Percentiles rank a stretch among this genome's conserved stretches.
Evolutionary conservation across 2,797 vertebrate genomes (phyloP).

Genomic region (Helicolenus hilgendorfi): DNA sequence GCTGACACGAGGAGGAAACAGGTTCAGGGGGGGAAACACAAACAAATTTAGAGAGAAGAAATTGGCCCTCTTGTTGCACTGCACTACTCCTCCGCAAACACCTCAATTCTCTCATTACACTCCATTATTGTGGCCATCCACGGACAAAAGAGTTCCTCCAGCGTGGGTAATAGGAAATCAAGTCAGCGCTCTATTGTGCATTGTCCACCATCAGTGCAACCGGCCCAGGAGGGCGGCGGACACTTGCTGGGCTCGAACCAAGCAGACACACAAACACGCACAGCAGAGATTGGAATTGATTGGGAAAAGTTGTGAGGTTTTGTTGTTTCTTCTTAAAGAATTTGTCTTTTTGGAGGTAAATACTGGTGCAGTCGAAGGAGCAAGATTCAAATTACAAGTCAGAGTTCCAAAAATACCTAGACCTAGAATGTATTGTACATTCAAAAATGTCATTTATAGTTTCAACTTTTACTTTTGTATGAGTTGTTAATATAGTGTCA

Average conservation of each 20-base stretch:
- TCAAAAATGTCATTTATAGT: not conserved
- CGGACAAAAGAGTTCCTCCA: constrained; percentile 70
- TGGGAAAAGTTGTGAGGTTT: not conserved
- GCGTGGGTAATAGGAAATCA: constrained; percentile 76
- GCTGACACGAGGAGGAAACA: constrained; percentile 54
- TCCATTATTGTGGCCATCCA: constrained; percentile 69
- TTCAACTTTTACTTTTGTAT: not conserved
- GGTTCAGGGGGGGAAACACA: constrained; percentile 47
- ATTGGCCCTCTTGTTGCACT: constrained; percentile 65
- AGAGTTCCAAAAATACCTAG: not conserved
- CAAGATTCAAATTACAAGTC: not conserved
- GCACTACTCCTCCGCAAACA: constrained; percentile 66
- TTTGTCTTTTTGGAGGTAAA: not conserved
- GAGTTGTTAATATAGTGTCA: not conserved
- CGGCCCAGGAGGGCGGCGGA: not conserved
- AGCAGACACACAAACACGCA: not conserved
- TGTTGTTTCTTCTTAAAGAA: not conserved
- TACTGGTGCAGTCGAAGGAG: not conserved
- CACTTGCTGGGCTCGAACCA: not conserved
- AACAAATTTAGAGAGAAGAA: constrained; percentile 74
- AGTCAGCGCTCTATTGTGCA: constrained; percentile 64
- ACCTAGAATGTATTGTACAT: not conserved
- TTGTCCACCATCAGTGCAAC: constrained; percentile 52
- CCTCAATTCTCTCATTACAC: constrained; percentile 78
- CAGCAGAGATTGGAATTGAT: not conserved